Base-by-base conservation (phyloP, 2,797 vertebrate genomes). In the Galagoides demidoff region DNA sequence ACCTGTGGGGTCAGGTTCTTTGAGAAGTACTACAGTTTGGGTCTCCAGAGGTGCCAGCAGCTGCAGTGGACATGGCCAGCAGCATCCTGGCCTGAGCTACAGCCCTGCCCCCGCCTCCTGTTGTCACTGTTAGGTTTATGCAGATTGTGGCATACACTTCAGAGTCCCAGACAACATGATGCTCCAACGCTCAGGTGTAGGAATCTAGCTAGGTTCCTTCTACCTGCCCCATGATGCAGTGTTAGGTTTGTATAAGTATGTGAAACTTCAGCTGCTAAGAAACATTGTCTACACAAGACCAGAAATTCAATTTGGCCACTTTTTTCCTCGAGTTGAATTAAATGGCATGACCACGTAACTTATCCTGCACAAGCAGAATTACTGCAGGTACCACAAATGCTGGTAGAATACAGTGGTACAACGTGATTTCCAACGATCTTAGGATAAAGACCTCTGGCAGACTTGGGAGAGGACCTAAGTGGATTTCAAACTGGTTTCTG, bases 1-100 rank as follows among this genome's bases (percentile, higher is more conserved):
- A 98, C 99, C 70, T 99, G 99, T 73, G 98, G 98, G 97, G 99
- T 99, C 76, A 99, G 99, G 94, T 99, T 99, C 98, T 99, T 99
- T 0, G 99, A 99, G 29, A 99, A 99, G 94, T 99, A 99, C 13
- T 99, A 98, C 96, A 99, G 99, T 34, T 88, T 99, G 98, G 99
- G 99, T 52, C 66, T 59, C 59, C 34, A 3, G 43, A 59, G 43
- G 11, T 39, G 4, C 81, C 57, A 25, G 70, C 59, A 6, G 29
- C 82, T 17, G 1, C 9, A 64, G 37, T 39, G 8, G 52, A 52
- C 20, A 7, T 11, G 3, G 19, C 66, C 68, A 39, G 97, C 97
- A 98, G 98, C 94, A 99, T 99, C 95, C 99, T 99, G 95, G 98
- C 98, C 34, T 97, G 86, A 94, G 49, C 9, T 1, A 55, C 66